phyloP scores from a whole-genome alignment of 2,113 vertebrate genomes.

The Echinops telfairi region DNA sequence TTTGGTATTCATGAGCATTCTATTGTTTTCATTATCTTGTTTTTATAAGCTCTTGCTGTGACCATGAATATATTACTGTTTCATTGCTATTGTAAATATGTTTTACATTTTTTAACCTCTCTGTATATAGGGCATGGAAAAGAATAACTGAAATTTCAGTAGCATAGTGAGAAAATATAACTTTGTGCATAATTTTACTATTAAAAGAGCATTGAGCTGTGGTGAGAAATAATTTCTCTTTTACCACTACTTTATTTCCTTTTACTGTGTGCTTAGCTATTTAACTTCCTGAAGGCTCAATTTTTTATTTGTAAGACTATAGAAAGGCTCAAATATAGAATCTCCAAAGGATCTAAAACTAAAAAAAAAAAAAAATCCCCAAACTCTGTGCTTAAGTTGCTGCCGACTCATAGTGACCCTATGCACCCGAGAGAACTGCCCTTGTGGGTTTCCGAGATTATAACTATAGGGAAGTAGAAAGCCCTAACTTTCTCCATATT shows the following conservation, averaged over 20 bases:
- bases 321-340: not conserved
- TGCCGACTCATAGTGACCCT: too few relatives aligned
- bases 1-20: not conserved
- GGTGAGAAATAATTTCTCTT: not conserved
- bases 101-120: not conserved
- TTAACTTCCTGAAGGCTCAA: not conserved
- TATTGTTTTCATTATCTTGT: slow-evolving; percentile 8
- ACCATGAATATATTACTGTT: not conserved
- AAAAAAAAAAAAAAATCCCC: too few relatives aligned
- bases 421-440: too few relatives aligned
- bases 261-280: not conserved
- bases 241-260: not conserved
- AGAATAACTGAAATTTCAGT: not conserved
- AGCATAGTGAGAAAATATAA: not conserved
- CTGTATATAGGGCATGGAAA: not conserved
- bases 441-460: too few relatives aligned
- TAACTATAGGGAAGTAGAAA: too few relatives aligned
- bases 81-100: not conserved
- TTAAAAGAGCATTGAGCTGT: not conserved
- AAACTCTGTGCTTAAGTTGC: too few relatives aligned
- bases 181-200: not conserved
- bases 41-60: not conserved
- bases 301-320: not conserved
- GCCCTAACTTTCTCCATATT: too few relatives aligned
- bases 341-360: too few relatives aligned